Conservation (phyloP, 2,888 invertebrate species). For the Pycnomerus fuliginosus region DNA sequence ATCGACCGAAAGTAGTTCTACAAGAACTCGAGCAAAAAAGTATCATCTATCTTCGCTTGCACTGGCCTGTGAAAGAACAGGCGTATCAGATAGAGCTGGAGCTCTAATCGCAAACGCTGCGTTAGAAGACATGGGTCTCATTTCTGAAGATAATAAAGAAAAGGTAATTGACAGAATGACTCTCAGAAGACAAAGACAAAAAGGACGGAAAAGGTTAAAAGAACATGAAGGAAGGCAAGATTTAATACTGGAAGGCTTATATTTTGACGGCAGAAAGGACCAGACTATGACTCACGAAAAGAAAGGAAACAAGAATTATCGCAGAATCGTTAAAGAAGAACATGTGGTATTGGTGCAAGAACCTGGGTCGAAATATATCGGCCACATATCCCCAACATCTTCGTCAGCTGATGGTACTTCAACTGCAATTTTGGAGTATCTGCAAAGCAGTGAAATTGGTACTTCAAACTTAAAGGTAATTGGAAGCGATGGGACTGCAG, state of each 20-base stretch:
- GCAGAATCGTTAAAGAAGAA: neutral
- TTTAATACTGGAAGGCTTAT: too few species aligned
- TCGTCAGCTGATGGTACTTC: neutral
- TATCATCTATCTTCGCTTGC: too few species aligned
- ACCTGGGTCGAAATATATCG: neutral
- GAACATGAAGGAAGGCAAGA: too few species aligned
- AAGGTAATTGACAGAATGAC: neutral
- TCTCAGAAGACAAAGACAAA: neutral
- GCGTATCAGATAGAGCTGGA: neutral
- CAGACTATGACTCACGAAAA: neutral
- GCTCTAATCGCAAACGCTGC: neutral
- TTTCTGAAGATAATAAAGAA: neutral
- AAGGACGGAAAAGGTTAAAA: neutral
- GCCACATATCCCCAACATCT: neutral
- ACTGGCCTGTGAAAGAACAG: too few species aligned
- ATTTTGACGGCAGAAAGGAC: neutral
- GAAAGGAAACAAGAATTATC: neutral
- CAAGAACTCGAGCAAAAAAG: too few species aligned
- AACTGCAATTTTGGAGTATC: neutral
- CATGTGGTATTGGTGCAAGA: neutral
- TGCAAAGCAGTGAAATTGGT: neutral
- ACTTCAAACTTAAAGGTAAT: neutral
- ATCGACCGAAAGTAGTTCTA: too few species aligned
- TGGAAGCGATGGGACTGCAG: neutral
- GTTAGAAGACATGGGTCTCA: neutral